phyloP scores from a whole-genome alignment of 2,797 vertebrate genomes.

The Acropternis orthonyx region DNA sequence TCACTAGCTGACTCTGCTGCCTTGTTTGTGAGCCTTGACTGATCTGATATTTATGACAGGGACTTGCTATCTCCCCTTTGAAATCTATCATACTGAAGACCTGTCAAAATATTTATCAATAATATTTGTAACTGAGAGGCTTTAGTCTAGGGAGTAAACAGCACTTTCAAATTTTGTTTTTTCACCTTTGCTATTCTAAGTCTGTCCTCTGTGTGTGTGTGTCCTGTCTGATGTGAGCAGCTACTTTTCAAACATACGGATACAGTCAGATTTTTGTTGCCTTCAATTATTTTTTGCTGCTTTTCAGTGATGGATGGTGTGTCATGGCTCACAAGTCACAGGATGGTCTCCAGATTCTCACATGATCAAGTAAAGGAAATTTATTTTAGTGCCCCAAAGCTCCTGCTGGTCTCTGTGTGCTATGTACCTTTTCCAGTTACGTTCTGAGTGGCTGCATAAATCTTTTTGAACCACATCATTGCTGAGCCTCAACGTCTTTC shows the following conservation, averaged over 20 bases:
- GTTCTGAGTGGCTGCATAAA: not conserved
- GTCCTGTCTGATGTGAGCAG: not conserved
- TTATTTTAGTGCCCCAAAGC: not conserved
- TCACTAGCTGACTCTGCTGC: not conserved
- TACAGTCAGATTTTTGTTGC: not conserved
- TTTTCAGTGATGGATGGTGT: not conserved
- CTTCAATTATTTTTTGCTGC: not conserved
- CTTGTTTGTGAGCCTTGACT: not conserved
- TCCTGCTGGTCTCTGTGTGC: not conserved
- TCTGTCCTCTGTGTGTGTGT: not conserved
- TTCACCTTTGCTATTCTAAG: not conserved
- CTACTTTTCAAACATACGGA: not conserved
- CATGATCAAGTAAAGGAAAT: slow-evolving; percentile 32
- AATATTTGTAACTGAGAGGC: not conserved
- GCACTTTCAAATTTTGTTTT: not conserved
- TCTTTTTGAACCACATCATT: not conserved
- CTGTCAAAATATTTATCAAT: not conserved
- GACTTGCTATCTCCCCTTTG: not conserved
- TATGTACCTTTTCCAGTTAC: not conserved
- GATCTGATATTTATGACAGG: not conserved
- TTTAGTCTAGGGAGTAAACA: not conserved
- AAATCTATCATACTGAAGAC: not conserved
- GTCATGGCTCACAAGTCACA: slow-evolving; percentile 9
- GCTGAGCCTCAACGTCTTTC: not conserved
- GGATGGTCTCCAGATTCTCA: slow-evolving; percentile 37